Conservation (phyloP, 1,140 invertebrate species). For the Sinonovacula constricta region DNA sequence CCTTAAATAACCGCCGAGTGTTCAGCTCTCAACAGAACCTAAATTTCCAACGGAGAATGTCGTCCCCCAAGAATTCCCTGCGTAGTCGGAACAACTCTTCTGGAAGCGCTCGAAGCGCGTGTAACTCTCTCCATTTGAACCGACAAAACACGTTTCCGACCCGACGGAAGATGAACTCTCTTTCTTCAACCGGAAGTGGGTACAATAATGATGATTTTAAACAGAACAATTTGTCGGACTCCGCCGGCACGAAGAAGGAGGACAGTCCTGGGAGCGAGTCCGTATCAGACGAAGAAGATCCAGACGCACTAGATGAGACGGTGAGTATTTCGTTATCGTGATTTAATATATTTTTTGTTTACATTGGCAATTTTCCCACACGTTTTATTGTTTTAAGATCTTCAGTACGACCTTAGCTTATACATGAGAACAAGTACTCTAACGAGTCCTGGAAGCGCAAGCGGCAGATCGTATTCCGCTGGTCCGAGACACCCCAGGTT, state of each 20-base stretch:
- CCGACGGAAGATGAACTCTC: constrained; percentile 68
- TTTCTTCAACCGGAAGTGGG: constrained; percentile 66
- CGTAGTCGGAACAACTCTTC: constrained; percentile 76
- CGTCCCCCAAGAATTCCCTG: constrained; percentile 85
- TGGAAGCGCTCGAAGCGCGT: constrained; percentile 69
- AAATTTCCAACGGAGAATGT: constrained; percentile 78
- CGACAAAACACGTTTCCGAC: constrained; percentile 77
- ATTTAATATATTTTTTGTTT: too few species aligned
- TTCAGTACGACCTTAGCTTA: too few species aligned
- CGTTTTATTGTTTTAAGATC: too few species aligned
- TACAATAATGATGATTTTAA: constrained; percentile 77
- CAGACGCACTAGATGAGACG: constrained; percentile 79
- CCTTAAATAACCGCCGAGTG: constrained; percentile 77
- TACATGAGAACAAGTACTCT: too few species aligned
- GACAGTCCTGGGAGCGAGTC: constrained; percentile 59
- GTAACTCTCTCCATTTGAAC: constrained; percentile 74
- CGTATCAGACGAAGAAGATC: constrained; percentile 70
- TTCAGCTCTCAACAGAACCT: constrained; percentile 80
- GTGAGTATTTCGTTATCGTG: constrained; percentile 65
- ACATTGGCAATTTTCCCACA: too few species aligned
- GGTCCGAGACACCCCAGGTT: too few species aligned
- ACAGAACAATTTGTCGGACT: constrained; percentile 75
- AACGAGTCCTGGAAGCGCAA: too few species aligned
- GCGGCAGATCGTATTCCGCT: too few species aligned
- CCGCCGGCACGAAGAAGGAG: constrained; percentile 39